These are phyloP conservation scores for Monochamus saltuarius DNA, from an alignment of 1,140 invertebrate species.

Conservation along the genomic window DNA sequence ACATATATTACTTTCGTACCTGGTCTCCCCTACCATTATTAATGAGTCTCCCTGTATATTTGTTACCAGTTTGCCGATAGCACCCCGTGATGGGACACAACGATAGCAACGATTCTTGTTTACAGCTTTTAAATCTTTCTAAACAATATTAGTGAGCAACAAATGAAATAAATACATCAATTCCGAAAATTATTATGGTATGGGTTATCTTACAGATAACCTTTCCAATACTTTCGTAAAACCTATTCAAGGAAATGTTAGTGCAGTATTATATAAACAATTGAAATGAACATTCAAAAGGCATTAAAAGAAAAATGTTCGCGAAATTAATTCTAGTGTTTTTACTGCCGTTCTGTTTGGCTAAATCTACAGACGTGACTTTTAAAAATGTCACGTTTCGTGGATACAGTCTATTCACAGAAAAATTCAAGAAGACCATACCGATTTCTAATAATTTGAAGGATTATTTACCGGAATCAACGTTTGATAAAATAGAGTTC, in stretches of 20 bases:
- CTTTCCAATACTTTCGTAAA: not conserved
- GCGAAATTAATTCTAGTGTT: not conserved
- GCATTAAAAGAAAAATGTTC: not conserved
- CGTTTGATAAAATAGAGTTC: conserved; percentile 31
- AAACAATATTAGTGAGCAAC: too few species aligned
- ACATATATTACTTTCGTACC: too few species aligned
- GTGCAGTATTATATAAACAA: not conserved
- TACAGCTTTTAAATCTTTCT: too few species aligned
- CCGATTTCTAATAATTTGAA: conserved; percentile 23
- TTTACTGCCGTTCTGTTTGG: conserved; percentile 14
- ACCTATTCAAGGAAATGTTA: too few species aligned
- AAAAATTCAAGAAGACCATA: conserved; percentile 33
- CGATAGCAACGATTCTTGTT: too few species aligned
- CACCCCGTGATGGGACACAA: too few species aligned
- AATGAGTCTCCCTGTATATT: too few species aligned
- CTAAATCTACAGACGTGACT: conserved; percentile 6
- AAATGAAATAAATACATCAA: too few species aligned
- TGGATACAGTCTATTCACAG: conserved; percentile 32
- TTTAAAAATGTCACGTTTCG: conserved; percentile 34
- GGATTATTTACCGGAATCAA: conserved; percentile 23
- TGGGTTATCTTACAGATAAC: conserved; percentile 3
- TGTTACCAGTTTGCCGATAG: too few species aligned
- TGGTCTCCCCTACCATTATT: too few species aligned
- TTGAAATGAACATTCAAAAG: not conserved
- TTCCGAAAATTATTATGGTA: not conserved